These are phyloP conservation scores for Neosalanx taihuensis DNA, from an alignment of 2,797 vertebrate genomes.

Conservation along the genomic window DNA sequence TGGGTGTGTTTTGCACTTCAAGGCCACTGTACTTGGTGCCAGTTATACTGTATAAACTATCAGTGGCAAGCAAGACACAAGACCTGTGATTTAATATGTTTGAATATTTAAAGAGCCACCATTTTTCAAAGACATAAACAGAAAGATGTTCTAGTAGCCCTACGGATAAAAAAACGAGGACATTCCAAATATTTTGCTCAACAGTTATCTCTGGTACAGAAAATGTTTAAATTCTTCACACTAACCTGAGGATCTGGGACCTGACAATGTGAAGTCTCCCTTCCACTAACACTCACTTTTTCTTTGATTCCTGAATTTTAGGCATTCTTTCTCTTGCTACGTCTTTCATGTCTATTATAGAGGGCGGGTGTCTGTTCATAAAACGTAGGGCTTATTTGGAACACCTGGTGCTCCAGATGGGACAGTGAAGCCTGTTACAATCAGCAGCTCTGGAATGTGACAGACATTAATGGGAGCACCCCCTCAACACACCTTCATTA, in stretches of 20 bases:
- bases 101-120: too few species aligned
- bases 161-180: not conserved
- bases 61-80: too few species aligned
- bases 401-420: slow-evolving; percentile 36
- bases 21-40: too few species aligned
- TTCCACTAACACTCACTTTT: slow-evolving; percentile 20
- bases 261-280: slow-evolving; percentile 15
- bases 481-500: slow-evolving; percentile 11
- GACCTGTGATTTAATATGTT: too few species aligned
- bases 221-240: slow-evolving; percentile 17
- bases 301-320: slow-evolving; percentile 23
- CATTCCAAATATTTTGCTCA: not conserved
- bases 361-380: slow-evolving; percentile 16
- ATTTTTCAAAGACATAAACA: too few species aligned
- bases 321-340: not conserved
- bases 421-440: not conserved
- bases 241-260: slow-evolving; percentile 7
- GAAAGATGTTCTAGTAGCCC: too few species aligned
- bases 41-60: too few species aligned
- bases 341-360: slow-evolving; percentile 27
- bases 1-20: too few species aligned
- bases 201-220: not conserved
- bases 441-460: slow-evolving; percentile 30
- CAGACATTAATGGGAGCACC: slow-evolving; percentile 26
- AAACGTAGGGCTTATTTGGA: slow-evolving; percentile 25